Conservation (phyloP, 2,113 vertebrate genomes). For the Cygnus atratus region DNA sequence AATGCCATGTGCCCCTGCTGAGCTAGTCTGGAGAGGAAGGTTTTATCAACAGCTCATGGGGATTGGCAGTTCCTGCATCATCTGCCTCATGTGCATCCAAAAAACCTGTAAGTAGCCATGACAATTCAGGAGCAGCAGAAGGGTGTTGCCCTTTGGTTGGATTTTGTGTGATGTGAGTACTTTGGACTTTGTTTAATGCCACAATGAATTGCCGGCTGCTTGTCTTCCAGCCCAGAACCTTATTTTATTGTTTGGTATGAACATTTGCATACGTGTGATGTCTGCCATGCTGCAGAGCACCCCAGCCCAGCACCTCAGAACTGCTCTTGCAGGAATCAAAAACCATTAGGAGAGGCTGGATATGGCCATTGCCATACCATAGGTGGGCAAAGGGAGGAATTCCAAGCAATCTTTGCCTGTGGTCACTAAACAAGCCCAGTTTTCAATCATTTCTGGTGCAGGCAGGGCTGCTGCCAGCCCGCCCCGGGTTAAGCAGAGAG, state of each 20-base stretch:
- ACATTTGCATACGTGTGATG: not conserved
- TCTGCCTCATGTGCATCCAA: not conserved
- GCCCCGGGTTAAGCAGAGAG: not conserved
- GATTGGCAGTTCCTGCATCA: not conserved
- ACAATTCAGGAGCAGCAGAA: slow-evolving; percentile 13
- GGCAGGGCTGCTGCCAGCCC: not conserved
- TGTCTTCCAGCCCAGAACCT: not conserved
- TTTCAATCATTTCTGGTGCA: not conserved
- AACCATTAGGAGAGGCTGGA: not conserved
- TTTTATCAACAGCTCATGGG: not conserved
- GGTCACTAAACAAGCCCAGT: not conserved
- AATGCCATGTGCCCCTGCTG: not conserved
- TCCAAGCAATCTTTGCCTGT: not conserved
- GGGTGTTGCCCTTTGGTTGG: not conserved
- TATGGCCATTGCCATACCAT: too few species aligned
- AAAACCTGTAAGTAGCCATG: not conserved
- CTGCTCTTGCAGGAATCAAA: not conserved
- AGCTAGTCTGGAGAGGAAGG: not conserved
- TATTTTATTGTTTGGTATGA: not conserved
- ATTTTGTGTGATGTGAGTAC: slow-evolving; percentile 6
- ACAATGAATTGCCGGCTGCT: not conserved
- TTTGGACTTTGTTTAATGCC: slow-evolving; percentile 38
- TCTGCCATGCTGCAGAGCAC: fast-evolving
- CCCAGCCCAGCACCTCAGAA: not conserved
- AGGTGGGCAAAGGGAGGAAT: not conserved